Percentiles rank a stretch among this genome's conserved stretches.
phyloP scores from a whole-genome alignment of 2,888 invertebrate species.

The Drosophila aldrichi region DNA sequence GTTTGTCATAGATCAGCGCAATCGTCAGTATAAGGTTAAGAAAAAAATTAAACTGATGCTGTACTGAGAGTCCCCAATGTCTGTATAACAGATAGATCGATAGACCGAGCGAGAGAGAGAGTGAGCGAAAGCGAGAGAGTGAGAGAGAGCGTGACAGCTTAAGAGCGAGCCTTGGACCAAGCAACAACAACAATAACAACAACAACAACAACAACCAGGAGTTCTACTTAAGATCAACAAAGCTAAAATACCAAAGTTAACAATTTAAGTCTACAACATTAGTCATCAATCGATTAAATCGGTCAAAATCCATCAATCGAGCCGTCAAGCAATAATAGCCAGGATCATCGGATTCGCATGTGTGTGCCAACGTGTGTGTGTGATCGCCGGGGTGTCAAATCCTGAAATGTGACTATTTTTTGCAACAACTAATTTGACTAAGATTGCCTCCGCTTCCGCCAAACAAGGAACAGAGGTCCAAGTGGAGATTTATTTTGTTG shows the following conservation, averaged over 20 bases:
- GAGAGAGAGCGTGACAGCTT: conserved; percentile 2
- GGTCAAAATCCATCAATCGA: neutral
- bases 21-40: conserved; percentile 85
- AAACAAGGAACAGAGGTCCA: conserved; percentile 8
- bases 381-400: conserved; percentile 13
- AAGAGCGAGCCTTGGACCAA: conserved; percentile 48
- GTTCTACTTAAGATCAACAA: conserved; percentile 28
- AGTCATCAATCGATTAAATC: conserved; percentile 17
- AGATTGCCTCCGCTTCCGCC: conserved; percentile 12
- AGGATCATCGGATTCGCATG: conserved; percentile 24
- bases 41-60: conserved; percentile 84
- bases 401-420: conserved; percentile 62
- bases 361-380: conserved; percentile 41
- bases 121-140: neutral
- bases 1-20: conserved; percentile 85
- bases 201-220: conserved; percentile 30
- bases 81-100: conserved; percentile 16
- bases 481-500: conserved; percentile 28
- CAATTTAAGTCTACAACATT: conserved; percentile 56
- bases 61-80: conserved; percentile 15
- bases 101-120: conserved; percentile 13
- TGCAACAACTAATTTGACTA: conserved; percentile 23
- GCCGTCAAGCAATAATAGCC: conserved; percentile 4
- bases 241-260: conserved; percentile 76
- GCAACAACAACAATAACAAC: conserved; percentile 28